Conservation (phyloP, 2,797 vertebrate genomes). For the Neosilurus mollespiculum region DNA sequence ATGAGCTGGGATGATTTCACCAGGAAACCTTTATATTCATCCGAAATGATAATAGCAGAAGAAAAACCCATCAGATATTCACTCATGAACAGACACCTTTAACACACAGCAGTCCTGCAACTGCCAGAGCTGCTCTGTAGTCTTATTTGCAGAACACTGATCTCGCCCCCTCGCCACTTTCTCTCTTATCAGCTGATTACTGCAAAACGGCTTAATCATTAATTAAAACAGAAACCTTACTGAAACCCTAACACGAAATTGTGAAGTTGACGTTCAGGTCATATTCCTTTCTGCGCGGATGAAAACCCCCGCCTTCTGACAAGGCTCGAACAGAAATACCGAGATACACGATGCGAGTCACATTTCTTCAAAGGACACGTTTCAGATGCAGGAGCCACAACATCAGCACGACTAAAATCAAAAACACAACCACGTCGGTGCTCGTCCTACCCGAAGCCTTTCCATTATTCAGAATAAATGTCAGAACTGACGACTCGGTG, state of each 20-base stretch:
- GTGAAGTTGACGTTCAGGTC: neutral
- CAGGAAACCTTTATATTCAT: no score
- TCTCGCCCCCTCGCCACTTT: neutral
- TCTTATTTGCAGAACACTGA: constrained; percentile 1
- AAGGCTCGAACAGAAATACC: neutral
- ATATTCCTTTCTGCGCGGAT: constrained; percentile 7
- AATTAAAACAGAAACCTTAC: constrained; percentile 11
- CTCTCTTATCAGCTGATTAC: neutral
- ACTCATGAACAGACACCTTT: neutral
- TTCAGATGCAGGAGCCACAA: neutral
- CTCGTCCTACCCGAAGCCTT: neutral
- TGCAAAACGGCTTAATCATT: constrained; percentile 23
- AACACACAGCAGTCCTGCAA: constrained; percentile 22
- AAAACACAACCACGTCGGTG: neutral
- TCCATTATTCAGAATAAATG: neutral
- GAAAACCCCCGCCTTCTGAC: neutral
- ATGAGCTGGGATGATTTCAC: no score
- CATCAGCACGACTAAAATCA: neutral
- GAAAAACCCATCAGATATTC: no score
- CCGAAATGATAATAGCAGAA: no score
- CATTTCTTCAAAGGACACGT: neutral
- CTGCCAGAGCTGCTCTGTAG: constrained; percentile 13
- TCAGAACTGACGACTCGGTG: neutral
- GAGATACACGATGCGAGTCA: neutral
- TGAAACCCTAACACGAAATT: constrained; percentile 2